Evolutionary conservation across 2,113 vertebrate species (phyloP), one percentile per base, ranked within the genome.

Genomic region (Chionodraco myersi): DNA sequence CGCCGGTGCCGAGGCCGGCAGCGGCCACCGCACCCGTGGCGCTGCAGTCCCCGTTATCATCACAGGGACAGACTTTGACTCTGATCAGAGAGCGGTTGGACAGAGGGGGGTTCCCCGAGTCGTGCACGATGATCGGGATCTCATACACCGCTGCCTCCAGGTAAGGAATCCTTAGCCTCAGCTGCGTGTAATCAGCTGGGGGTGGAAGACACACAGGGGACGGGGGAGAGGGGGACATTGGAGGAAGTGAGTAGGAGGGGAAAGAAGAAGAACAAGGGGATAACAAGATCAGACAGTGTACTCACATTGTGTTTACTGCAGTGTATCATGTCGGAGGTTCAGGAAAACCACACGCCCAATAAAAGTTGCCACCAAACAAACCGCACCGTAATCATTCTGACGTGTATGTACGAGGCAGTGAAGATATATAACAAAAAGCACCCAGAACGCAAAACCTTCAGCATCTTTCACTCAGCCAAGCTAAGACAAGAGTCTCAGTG

Each of bases 61-160:
- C 98, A 0, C 98, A 99, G 0, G 97, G 96, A 86, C 98, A 99
- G 86, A 99, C 98, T 94, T 99, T 99, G 92, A 99, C 96, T 75
- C 97, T 96, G 87, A 99, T 96, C 77, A 97, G 0, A 0, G 97
- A 98, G 0, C 94, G 97, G 93, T 98, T 99, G 89, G 96, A 97
- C 87, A 99, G 86, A 0, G 98, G 97, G 2, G 98, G 98, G 90
- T 99, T 99, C 41, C 97, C 98, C 0, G 98, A 99, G 94, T 99
- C 98, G 0, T 97, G 98, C 88, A 99, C 96, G 0, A 95, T 94
- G 91, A 99, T 79, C 0, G 98, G 97, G 63, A 99, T 96, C 0
- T 97, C 96, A 0, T 99, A 99, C 80, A 99, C 81, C 0, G 95
- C 95, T 0, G 96, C 94, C 71, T 98, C 97, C 93, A 99, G 95